Conservation (phyloP, 1,140 invertebrate genomes). For the Drosophila leontia region DNA sequence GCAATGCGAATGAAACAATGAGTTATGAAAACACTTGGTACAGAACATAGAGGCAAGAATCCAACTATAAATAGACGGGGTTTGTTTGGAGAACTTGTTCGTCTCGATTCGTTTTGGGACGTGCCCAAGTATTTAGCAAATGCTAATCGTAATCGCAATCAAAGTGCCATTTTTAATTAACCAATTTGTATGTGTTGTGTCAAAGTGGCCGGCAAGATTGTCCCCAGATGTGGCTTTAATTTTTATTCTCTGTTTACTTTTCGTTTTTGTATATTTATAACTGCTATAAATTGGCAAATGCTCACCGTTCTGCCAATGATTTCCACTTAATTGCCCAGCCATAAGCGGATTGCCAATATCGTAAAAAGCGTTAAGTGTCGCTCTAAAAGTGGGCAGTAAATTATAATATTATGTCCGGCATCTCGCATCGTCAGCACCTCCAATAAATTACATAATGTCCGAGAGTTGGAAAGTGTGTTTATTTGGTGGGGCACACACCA, state of each 20-base stretch:
- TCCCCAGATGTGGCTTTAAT: conserved; percentile 22
- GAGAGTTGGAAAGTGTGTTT: conserved; percentile 10
- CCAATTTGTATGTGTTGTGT: conserved; percentile 71
- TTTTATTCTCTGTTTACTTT: conserved; percentile 21
- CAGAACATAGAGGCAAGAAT: background rate
- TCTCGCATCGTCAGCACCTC: background rate
- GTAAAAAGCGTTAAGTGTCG: conserved; percentile 35
- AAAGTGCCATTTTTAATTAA: conserved; percentile 62
- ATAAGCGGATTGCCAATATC: conserved; percentile 39
- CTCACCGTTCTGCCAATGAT: conserved; percentile 37
- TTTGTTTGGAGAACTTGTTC: conserved; percentile 20
- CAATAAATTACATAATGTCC: conserved; percentile 29
- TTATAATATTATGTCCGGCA: conserved; percentile 39
- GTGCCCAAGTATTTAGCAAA: conserved; percentile 25
- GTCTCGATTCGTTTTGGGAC: conserved; percentile 14
- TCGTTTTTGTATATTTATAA: conserved; percentile 36
- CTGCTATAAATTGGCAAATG: conserved; percentile 62
- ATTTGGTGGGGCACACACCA: background rate
- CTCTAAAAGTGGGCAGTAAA: conserved; percentile 20
- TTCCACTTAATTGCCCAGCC: conserved; percentile 45
- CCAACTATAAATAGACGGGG: conserved; percentile 24
- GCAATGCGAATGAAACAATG: conserved; percentile 37
- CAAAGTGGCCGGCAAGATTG: conserved; percentile 25
- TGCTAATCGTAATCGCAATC: conserved; percentile 29
- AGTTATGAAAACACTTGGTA: conserved; percentile 25